Conservation (phyloP, 2,797 vertebrate genomes). For the Lutra lutra region DNA sequence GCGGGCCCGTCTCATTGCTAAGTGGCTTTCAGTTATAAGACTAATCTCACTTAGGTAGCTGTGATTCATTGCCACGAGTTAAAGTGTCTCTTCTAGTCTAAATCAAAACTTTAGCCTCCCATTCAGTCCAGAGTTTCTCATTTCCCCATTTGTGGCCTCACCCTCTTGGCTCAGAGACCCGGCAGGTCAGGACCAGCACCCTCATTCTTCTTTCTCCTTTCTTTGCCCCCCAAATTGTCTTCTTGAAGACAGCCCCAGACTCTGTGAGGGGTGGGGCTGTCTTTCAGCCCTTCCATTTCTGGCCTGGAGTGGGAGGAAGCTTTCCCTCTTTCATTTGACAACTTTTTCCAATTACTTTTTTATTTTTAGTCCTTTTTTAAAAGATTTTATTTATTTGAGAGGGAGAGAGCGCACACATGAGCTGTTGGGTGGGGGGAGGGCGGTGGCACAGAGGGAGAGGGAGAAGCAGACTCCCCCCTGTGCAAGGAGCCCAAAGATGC, state of each 20-base stretch:
- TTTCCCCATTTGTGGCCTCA: background rate
- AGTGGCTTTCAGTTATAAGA: background rate
- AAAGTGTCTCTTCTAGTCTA: background rate
- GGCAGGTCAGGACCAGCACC: background rate
- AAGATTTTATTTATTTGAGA: background rate
- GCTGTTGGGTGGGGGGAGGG: background rate
- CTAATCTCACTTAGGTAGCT: background rate
- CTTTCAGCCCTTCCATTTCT: background rate
- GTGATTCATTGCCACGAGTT: background rate
- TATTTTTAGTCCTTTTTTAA: background rate
- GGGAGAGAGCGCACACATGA: background rate
- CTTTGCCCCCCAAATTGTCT: rapidly evolving
- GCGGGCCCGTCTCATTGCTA: background rate
- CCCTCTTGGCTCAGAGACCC: background rate
- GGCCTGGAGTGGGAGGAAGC: background rate
- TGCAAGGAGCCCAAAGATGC: too few species aligned
- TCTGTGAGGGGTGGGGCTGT: background rate
- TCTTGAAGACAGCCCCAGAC: background rate
- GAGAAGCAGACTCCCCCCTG: background rate
- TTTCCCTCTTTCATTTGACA: rapidly evolving
- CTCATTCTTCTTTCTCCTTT: background rate
- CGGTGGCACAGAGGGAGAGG: background rate
- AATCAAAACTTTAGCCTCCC: background rate
- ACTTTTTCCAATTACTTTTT: background rate
- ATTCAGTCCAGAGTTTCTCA: background rate